Percentiles rank a stretch among this genome's conserved stretches.
These are phyloP conservation scores for Macrostomum cliftonense DNA, from an alignment of 2,888 invertebrate genomes.

Conservation along the genomic window DNA sequence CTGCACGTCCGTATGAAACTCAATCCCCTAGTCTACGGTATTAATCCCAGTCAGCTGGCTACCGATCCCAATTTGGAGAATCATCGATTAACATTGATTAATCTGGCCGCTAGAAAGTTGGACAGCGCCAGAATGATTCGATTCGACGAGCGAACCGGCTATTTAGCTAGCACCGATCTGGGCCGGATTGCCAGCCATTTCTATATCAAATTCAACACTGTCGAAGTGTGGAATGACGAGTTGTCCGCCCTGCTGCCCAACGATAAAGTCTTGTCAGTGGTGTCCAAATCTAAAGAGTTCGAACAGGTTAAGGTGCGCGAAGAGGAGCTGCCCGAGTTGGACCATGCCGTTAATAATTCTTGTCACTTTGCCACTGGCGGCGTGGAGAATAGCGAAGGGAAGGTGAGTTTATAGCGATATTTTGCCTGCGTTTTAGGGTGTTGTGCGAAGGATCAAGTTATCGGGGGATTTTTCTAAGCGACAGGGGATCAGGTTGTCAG, in stretches of 20 bases:
- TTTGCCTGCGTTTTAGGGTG: too few relatives aligned
- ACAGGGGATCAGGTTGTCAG: too few relatives aligned
- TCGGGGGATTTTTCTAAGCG: too few relatives aligned
- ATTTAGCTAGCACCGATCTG: constrained; percentile 47
- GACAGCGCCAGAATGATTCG: constrained; percentile 85
- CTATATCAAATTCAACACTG: constrained; percentile 86
- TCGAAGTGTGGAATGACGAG: constrained; percentile 58
- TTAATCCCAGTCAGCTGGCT: constrained; percentile 45
- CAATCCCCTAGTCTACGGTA: constrained; percentile 63
- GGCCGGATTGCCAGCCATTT: constrained; percentile 91
- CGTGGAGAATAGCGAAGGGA: constrained; percentile 62
- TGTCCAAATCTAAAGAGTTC: constrained; percentile 80
- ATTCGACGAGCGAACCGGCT: constrained; percentile 60
- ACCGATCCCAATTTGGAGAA: constrained; percentile 61
- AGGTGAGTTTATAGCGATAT: too few relatives aligned
- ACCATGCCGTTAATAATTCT: constrained; percentile 51
- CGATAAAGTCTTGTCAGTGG: constrained; percentile 65
- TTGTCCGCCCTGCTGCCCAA: constrained; percentile 62
- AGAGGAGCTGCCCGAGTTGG: constrained; percentile 77
- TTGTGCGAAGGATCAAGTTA: too few relatives aligned
- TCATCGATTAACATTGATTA: constrained; percentile 58
- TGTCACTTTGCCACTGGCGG: constrained; percentile 65
- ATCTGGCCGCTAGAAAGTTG: constrained; percentile 58
- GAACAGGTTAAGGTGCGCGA: constrained; percentile 82
- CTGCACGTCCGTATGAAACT: constrained; percentile 75